These are phyloP conservation scores for Amblyopsis rosae DNA, from an alignment of 2,113 vertebrate species.

Conservation along the genomic window DNA sequence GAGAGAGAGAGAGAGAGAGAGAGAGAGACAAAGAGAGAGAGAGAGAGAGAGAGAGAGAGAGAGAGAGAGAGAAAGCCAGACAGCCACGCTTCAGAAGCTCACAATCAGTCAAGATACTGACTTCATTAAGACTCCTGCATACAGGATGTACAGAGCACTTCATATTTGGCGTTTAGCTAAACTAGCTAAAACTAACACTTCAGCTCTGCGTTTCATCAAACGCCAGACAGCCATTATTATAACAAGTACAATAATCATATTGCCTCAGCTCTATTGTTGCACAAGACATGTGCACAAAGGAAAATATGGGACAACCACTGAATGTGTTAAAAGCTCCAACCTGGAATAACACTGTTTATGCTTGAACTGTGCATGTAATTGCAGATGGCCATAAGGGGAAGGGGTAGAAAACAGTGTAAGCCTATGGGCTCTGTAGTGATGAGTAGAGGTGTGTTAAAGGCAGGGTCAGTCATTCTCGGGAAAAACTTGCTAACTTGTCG, in stretches of 20 bases:
- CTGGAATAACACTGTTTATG: background rate
- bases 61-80: slow-evolving; percentile 28
- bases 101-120: slow-evolving; percentile 54
- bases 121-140: slow-evolving; percentile 68
- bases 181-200: slow-evolving; percentile 16
- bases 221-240: too few relatives aligned
- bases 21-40: slow-evolving; percentile 52
- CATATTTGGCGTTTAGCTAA: slow-evolving; percentile 35
- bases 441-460: too few relatives aligned
- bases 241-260: too few relatives aligned
- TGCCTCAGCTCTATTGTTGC: too few relatives aligned
- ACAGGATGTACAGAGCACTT: slow-evolving; percentile 52
- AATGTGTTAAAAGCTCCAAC: background rate
- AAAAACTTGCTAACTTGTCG: too few relatives aligned
- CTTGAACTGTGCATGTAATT: too few relatives aligned
- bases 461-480: too few relatives aligned
- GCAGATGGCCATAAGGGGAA: too few relatives aligned
- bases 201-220: too few relatives aligned
- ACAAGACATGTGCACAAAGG: too few relatives aligned
- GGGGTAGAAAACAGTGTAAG: too few relatives aligned
- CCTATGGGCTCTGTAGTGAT: too few relatives aligned
- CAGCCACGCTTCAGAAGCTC: slow-evolving; percentile 17
- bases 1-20: slow-evolving; percentile 51
- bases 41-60: slow-evolving; percentile 55
- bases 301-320: background rate